phyloP scores from a whole-genome alignment of 2,888 invertebrate species.

The Drosophila mimica region DNA sequence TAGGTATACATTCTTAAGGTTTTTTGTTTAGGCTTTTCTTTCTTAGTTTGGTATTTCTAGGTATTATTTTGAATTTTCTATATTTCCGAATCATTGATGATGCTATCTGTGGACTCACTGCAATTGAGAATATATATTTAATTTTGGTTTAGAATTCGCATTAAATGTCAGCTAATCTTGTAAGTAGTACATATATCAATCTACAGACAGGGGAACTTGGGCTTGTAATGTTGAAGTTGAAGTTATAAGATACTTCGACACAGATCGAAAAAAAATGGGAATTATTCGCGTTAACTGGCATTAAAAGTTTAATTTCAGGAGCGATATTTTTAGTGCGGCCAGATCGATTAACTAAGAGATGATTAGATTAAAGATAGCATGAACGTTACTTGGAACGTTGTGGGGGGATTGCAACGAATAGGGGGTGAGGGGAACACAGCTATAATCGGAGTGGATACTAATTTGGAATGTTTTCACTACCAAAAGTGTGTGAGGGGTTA shows the following conservation, averaged over 20 bases:
- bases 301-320: neutral
- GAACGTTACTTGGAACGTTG: neutral
- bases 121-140: conserved; percentile 41
- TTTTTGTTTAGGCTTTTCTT: conserved; percentile 11
- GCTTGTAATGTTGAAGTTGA: neutral
- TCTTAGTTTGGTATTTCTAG: conserved; percentile 3
- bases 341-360: neutral
- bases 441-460: neutral
- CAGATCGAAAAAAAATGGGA: neutral
- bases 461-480: conserved; percentile 27
- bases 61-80: conserved; percentile 1
- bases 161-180: conserved; percentile 1
- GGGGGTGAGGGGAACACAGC: conserved; percentile 2
- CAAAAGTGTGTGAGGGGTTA: neutral
- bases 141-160: neutral
- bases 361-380: neutral
- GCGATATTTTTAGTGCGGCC: neutral
- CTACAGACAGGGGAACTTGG: neutral
- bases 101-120: conserved; percentile 39
- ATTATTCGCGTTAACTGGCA: neutral
- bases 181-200: conserved; percentile 5
- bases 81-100: conserved; percentile 32
- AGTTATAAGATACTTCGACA: conserved; percentile 1
- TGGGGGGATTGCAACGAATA: conserved; percentile 13
- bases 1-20: conserved; percentile 73